Evolutionary conservation across 2,888 invertebrate species (phyloP), one percentile per base, ranked within the genome.

Genomic region (Agrilus cyanescens): DNA sequence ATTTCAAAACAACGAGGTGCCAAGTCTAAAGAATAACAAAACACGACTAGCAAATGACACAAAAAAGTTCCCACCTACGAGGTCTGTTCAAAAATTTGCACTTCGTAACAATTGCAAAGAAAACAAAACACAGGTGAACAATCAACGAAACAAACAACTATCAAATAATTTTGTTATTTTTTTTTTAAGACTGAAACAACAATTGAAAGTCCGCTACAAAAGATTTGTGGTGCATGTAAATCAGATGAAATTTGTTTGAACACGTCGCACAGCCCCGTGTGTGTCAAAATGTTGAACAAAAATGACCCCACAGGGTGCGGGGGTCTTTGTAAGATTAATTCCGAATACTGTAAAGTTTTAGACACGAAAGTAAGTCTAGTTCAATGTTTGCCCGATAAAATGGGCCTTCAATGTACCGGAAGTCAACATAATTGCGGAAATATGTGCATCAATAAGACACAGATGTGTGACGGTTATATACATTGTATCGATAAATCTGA

Each of bases 401-500:
- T 72, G 42, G 66, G 69, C 35, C 71, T 75, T 40, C 70, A 72
- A 36, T 85, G 84, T 55, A 69, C 76, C 12, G 64, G 73, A 20
- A 70, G 75, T 44, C 77, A 79, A 56, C 84, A 82, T 76, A 78
- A 76, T 41, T 85, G 85, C 58, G 74, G 74, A n/a, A 81, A 83
- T 13, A 70, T 80, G 44, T 85, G 85, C 57, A 78, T 85, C 37
- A 70, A 76, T 1, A 62, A 68, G 31, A 68, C 67, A 20, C 76
- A 78, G 44, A 73, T 76, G 29, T 85, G 85, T 62, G 81, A 85
- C 58, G 84, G 85, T 12, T 69, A 74, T 42, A 72, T 82, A 55
- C 78, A 85, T 59, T 85, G 85, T 63, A 80, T 78, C 53, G 82
- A 85, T 60, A 74, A 76, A 59, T 78, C 80, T 13, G 85, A 85